These are phyloP conservation scores for Gastracanthus pulcherrimus DNA, from an alignment of 2,888 invertebrate genomes.

Conservation along the genomic window DNA sequence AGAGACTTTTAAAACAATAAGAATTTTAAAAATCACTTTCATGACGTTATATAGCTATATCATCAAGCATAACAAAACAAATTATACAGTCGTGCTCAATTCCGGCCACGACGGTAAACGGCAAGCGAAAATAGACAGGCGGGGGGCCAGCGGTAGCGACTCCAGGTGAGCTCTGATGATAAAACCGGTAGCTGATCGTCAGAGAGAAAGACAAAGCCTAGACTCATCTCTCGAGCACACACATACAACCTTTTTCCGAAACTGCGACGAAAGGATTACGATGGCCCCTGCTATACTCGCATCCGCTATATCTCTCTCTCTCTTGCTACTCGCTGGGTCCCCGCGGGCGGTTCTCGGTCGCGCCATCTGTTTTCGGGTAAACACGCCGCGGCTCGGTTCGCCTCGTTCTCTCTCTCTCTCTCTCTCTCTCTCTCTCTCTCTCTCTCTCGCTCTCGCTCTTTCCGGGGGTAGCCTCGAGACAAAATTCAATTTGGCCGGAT, in stretches of 20 bases:
- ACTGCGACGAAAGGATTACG: slow-evolving; percentile 71
- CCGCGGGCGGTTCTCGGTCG: slow-evolving; percentile 69
- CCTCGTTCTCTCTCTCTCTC: no score
- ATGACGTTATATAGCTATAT: no score
- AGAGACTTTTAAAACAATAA: no score
- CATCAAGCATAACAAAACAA: no score
- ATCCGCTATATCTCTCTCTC: slow-evolving; percentile 47
- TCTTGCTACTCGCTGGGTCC: slow-evolving; percentile 34
- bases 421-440: slow-evolving; percentile 19
- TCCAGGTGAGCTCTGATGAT: not conserved
- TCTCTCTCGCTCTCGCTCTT: slow-evolving; percentile 23
- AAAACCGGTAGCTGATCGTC: slow-evolving; percentile 13
- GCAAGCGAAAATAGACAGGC: no score
- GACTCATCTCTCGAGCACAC: slow-evolving; percentile 4
- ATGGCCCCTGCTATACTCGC: slow-evolving; percentile 51
- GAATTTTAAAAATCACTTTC: no score
- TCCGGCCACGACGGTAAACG: no score
- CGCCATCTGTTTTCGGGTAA: slow-evolving; percentile 75
- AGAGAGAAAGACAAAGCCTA: not conserved
- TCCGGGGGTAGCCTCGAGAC: slow-evolving; percentile 67
- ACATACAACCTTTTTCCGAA: slow-evolving; percentile 11
- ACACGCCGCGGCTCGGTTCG: slow-evolving; percentile 68
- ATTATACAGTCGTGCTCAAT: no score
- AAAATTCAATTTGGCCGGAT: slow-evolving; percentile 73
- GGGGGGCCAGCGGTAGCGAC: no score